phyloP scores from a whole-genome alignment of 2,797 vertebrate genomes.

The Sardinella longiceps region DNA sequence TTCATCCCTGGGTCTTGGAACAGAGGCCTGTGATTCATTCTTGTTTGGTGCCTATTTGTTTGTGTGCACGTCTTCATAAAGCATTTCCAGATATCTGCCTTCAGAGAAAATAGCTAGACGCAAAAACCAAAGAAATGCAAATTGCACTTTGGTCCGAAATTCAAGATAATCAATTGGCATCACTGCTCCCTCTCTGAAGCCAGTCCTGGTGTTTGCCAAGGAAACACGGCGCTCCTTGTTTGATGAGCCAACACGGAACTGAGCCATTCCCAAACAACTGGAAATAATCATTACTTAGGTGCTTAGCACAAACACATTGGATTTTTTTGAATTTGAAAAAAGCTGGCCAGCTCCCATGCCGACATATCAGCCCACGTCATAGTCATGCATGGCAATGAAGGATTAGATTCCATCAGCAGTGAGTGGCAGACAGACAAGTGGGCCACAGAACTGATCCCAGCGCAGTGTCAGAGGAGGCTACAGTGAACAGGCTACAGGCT shows the following conservation, averaged over 20 bases:
- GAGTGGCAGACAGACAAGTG: background rate
- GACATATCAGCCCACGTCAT: background rate
- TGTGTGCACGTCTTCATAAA: background rate
- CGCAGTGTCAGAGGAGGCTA: background rate
- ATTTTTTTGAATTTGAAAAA: background rate
- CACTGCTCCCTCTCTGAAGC: constrained; percentile 65
- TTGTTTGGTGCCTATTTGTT: background rate
- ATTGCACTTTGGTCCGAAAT: constrained; percentile 63
- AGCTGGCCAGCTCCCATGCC: background rate
- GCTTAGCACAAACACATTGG: constrained; percentile 8
- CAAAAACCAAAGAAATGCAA: background rate
- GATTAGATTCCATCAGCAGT: background rate
- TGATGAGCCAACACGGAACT: constrained; percentile 68
- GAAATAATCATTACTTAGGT: constrained; percentile 22
- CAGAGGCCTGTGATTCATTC: background rate
- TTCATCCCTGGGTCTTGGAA: background rate
- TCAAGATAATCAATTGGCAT: constrained; percentile 64
- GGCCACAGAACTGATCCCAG: constrained; percentile 9
- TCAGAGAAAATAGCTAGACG: background rate
- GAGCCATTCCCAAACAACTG: constrained; percentile 51
- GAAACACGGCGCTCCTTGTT: constrained; percentile 63
- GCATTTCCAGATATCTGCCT: background rate
- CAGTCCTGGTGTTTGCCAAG: constrained; percentile 45
- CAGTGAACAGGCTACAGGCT: background rate
- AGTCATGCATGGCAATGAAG: background rate